phyloP scores from a whole-genome alignment of 2,888 invertebrate species.

The Caenorhabditis japonica region DNA sequence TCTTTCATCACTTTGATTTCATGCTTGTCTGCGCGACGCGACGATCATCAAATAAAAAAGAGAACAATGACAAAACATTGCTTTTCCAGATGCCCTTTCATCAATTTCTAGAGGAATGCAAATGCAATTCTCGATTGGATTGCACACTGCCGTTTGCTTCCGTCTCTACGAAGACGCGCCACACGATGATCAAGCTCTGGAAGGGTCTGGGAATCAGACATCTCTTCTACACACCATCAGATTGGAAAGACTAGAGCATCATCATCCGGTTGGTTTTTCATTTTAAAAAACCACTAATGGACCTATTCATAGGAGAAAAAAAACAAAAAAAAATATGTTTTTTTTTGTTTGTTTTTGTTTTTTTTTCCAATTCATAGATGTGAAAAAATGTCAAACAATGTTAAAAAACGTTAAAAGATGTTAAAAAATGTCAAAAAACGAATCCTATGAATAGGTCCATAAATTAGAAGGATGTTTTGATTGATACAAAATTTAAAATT shows the following conservation, averaged over 20 bases:
- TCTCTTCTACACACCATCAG: constrained; percentile 71
- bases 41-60: background rate
- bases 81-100: constrained; percentile 52
- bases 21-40: constrained; percentile 13
- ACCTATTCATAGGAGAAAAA: background rate
- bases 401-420: no score
- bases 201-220: constrained; percentile 48
- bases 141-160: constrained; percentile 68
- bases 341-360: no score
- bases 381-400: no score
- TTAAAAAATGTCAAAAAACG: no score
- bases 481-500: no score
- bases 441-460: no score
- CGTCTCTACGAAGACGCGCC: constrained; percentile 56
- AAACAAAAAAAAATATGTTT: no score
- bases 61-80: background rate
- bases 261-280: constrained; percentile 66
- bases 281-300: background rate
- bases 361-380: no score
- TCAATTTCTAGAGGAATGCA: constrained; percentile 60
- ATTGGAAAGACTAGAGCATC: constrained; percentile 72
- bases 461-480: background rate
- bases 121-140: constrained; percentile 67
- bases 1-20: constrained; percentile 12
- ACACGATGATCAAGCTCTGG: constrained; percentile 8